Percentiles rank a stretch among this genome's conserved stretches.
Evolutionary conservation across 2,888 invertebrate species (phyloP).

Genomic region (Tigriopus californicus): DNA sequence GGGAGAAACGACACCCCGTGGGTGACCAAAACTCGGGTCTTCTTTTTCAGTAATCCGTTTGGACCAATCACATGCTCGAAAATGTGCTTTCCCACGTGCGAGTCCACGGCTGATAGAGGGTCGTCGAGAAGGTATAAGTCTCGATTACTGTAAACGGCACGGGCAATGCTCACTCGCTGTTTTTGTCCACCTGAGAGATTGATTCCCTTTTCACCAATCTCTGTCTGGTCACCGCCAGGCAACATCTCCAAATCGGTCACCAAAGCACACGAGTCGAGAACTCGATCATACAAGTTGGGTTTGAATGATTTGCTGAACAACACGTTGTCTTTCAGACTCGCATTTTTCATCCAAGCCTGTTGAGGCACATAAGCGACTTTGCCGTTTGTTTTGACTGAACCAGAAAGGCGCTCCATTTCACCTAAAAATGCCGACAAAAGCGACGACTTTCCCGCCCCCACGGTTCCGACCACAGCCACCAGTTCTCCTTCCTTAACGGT

Average conservation of each 20-base stretch:
- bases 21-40: constrained; percentile 35
- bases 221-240: constrained; percentile 82
- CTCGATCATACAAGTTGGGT: constrained; percentile 48
- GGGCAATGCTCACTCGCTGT: constrained; percentile 71
- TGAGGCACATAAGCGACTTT: constrained; percentile 67
- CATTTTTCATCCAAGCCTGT: constrained; percentile 96
- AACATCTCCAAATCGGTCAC: constrained; percentile 78
- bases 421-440: constrained; percentile 50
- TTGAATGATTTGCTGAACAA: constrained; percentile 62
- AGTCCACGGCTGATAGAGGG: constrained; percentile 83
- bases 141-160: constrained; percentile 70
- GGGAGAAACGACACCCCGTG: constrained; percentile 32
- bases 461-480: constrained; percentile 68
- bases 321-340: constrained; percentile 77
- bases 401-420: constrained; percentile 27
- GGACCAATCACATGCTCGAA: constrained; percentile 84
- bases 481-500: constrained; percentile 44
- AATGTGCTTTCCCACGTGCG: constrained; percentile 92
- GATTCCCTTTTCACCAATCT: constrained; percentile 93
- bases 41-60: constrained; percentile 40
- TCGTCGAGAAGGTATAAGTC: constrained; percentile 88
- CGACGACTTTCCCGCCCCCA: constrained; percentile 76
- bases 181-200: constrained; percentile 77
- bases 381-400: constrained; percentile 29
- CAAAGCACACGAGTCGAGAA: constrained; percentile 77